Percentiles rank a stretch among this genome's conserved stretches.
phyloP scores from a whole-genome alignment of 2,113 vertebrate species.

The Gyps fulvus region DNA sequence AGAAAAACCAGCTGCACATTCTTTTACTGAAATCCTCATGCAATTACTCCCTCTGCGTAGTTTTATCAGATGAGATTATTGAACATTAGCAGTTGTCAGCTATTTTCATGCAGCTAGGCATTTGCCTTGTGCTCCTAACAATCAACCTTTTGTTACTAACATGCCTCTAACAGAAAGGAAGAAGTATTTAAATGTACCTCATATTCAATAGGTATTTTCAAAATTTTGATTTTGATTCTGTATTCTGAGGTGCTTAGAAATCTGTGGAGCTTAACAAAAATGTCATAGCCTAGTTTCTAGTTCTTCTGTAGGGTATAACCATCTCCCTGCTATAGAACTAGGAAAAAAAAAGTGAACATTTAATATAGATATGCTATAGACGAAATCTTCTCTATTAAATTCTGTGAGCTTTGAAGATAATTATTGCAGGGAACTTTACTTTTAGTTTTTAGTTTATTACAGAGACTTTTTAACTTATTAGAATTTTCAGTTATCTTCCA shows the following conservation, averaged over 20 bases:
- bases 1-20: conserved; percentile 39
- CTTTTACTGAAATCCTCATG: background rate
- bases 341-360: accelerated
- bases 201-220: background rate
- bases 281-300: background rate
- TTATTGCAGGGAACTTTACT: background rate
- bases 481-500: background rate
- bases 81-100: conserved; percentile 25
- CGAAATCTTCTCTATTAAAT: background rate
- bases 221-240: background rate
- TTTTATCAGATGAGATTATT: conserved; percentile 14
- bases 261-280: background rate
- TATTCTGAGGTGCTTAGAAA: background rate
- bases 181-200: background rate
- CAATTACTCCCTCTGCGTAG: background rate
- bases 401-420: background rate
- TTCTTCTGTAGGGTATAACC: background rate
- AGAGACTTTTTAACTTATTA: background rate
- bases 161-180: background rate
- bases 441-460: background rate
- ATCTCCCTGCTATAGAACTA: background rate
- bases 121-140: background rate
- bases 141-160: conserved; percentile 2
- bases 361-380: background rate
- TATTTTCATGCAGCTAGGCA: conserved; percentile 11